phyloP scores from a whole-genome alignment of 2,888 invertebrate genomes.

The Agrilus mali region DNA sequence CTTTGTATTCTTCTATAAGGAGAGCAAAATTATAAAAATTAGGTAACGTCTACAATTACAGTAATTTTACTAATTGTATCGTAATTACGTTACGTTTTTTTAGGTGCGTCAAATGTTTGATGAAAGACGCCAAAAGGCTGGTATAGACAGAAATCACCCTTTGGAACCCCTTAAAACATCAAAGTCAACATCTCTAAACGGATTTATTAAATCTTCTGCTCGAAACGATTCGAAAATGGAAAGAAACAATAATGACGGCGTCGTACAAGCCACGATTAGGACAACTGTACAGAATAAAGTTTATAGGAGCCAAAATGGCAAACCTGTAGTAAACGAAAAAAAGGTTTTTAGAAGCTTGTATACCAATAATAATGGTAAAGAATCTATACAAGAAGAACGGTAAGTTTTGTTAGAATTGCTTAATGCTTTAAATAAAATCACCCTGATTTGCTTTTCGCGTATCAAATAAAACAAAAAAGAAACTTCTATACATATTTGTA shows the following conservation, averaged over 20 bases:
- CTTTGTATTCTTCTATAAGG: neutral
- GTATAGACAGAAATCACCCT: slow-evolving; percentile 72
- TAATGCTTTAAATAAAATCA: too few relatives aligned
- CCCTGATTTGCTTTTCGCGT: too few relatives aligned
- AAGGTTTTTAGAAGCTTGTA: slow-evolving; percentile 29
- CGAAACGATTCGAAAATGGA: slow-evolving; percentile 27
- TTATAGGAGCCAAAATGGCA: slow-evolving; percentile 30
- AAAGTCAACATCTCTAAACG: slow-evolving; percentile 10
- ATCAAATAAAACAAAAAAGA: too few relatives aligned
- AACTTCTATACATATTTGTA: neutral
- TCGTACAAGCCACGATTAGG: slow-evolving; percentile 26
- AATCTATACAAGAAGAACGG: slow-evolving; percentile 24
- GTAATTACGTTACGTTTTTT: slow-evolving; percentile 6
- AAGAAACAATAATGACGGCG: slow-evolving; percentile 47
- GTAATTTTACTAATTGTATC: too few relatives aligned
- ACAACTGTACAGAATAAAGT: slow-evolving; percentile 30
- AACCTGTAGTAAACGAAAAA: slow-evolving; percentile 30
- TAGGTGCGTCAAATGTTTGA: slow-evolving; percentile 77
- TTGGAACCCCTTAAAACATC: slow-evolving; percentile 56
- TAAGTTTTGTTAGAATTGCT: too few relatives aligned
- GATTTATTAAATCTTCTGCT: neutral
- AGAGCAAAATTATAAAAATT: neutral
- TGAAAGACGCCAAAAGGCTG: slow-evolving; percentile 61
- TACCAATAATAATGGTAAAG: slow-evolving; percentile 28
- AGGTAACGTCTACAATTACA: neutral